Percentiles rank a stretch among this genome's conserved stretches.
phyloP scores from a whole-genome alignment of 2,888 invertebrate genomes.

The Anticlea derivata region DNA sequence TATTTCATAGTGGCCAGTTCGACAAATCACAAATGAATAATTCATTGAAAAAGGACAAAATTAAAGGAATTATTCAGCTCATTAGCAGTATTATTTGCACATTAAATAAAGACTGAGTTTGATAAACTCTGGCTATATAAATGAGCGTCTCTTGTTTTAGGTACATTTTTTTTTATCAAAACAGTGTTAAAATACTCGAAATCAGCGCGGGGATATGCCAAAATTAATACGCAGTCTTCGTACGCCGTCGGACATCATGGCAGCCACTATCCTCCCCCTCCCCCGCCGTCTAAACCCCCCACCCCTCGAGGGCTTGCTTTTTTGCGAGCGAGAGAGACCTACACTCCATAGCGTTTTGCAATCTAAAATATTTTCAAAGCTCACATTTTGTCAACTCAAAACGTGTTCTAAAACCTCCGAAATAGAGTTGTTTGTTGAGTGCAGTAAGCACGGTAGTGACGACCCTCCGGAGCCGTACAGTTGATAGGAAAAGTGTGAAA shows the following conservation, averaged over 20 bases:
- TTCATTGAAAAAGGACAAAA: too few relatives aligned
- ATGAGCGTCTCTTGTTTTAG: neutral
- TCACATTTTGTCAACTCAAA: constrained; percentile 30
- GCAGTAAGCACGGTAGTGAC: constrained; percentile 21
- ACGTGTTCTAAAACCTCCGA: neutral
- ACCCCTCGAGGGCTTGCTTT: constrained; percentile 68
- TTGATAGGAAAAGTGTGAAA: constrained; percentile 80
- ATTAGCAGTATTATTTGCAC: neutral
- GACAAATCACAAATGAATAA: too few relatives aligned
- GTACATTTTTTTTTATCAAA: constrained; percentile 39
- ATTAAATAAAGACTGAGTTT: neutral
- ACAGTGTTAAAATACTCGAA: constrained; percentile 64
- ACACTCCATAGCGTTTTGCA: constrained; percentile 75
- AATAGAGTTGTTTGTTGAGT: constrained; percentile 41
- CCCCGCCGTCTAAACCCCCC: constrained; percentile 57
- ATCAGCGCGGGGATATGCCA: constrained; percentile 74
- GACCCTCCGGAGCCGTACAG: constrained; percentile 40
- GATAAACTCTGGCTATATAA: neutral
- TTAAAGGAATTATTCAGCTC: neutral
- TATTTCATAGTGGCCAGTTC: too few relatives aligned
- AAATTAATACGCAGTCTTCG: constrained; percentile 80
- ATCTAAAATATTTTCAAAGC: constrained; percentile 80
- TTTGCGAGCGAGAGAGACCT: constrained; percentile 83
- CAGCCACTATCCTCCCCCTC: constrained; percentile 60
- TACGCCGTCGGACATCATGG: constrained; percentile 78